Evolutionary conservation across 2,113 vertebrate genomes (phyloP).

Genomic region (Poeciliopsis retropinna): DNA sequence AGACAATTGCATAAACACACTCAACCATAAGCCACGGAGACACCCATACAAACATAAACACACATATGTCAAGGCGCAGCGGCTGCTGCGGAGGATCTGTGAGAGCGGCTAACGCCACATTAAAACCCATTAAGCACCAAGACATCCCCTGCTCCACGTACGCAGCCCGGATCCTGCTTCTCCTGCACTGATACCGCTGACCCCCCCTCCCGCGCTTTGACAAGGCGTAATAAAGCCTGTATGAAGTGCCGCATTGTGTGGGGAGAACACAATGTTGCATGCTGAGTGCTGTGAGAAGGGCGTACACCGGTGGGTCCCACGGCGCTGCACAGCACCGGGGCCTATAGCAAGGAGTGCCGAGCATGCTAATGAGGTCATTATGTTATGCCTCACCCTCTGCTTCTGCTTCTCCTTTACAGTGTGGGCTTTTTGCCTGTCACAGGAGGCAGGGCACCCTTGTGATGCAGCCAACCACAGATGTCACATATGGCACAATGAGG

Average conservation of each 20-base stretch:
- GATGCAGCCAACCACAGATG: constrained; percentile 78
- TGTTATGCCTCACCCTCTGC: constrained; percentile 71
- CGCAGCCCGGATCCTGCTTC: constrained; percentile 60
- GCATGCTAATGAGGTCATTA: constrained; percentile 87
- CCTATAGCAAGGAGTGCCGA: constrained; percentile 77
- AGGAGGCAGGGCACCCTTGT: constrained; percentile 63
- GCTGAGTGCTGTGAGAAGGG: constrained; percentile 83
- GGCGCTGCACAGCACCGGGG: constrained; percentile 77
- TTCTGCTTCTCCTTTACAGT: constrained; percentile 74
- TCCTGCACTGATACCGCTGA: constrained; percentile 72
- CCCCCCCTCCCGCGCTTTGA: constrained; percentile 69
- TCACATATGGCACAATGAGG: constrained; percentile 80
- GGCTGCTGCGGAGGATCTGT: constrained; percentile 49
- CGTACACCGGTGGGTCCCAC: constrained; percentile 80
- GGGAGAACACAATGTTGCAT: constrained; percentile 79
- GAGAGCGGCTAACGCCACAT: constrained; percentile 62
- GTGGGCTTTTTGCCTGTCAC: constrained; percentile 73
- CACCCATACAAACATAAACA: constrained; percentile 33
- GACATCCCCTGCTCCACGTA: constrained; percentile 63
- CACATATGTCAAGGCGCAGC: constrained; percentile 38
- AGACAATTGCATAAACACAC: constrained; percentile 51
- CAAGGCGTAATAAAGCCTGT: constrained; percentile 79
- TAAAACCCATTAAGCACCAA: constrained; percentile 70
- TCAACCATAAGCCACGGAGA: constrained; percentile 9
- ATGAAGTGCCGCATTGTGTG: constrained; percentile 78